A percentile compares a stretch with the other conserved stretches of the same genome.
Conservation (phyloP, 2,113 vertebrate genomes). For the Colistium nudipinnis region DNA sequence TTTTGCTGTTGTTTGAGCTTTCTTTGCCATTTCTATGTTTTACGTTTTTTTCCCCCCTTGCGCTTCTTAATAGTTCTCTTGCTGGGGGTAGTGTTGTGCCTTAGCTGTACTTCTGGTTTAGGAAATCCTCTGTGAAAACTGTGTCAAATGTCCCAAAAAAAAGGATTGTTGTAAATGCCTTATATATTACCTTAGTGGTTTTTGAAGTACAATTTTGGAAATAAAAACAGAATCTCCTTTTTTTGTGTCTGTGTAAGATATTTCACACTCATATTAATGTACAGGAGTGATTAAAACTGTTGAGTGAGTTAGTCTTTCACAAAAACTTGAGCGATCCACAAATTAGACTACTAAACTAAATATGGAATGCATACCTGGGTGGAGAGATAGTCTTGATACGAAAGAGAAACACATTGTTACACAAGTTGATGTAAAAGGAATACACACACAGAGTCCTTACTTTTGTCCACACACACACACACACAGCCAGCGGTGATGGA, state of each 20-base stretch:
- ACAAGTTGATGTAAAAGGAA: too few relatives aligned
- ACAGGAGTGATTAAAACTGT: too few relatives aligned
- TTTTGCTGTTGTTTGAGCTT: not conserved
- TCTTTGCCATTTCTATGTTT: not conserved
- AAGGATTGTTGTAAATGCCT: conserved; percentile 49
- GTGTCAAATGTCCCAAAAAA: conserved; percentile 24
- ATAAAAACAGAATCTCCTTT: conserved; percentile 49
- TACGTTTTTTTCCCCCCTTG: not conserved
- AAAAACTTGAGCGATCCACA: too few relatives aligned
- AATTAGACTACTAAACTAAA: too few relatives aligned
- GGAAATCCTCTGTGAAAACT: conserved; percentile 39
- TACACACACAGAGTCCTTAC: too few relatives aligned
- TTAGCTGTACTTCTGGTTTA: conserved; percentile 56
- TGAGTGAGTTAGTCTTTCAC: too few relatives aligned
- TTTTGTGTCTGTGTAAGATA: not conserved
- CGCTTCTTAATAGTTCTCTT: not conserved
- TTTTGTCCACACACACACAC: not conserved
- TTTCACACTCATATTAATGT: not conserved
- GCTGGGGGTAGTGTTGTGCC: conserved; percentile 56
- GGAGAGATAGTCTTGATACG: too few relatives aligned
- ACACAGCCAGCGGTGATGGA: conserved; percentile 26
- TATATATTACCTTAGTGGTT: conserved; percentile 35
- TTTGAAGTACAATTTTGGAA: conserved; percentile 46
- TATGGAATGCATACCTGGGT: too few relatives aligned
- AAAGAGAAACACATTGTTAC: too few relatives aligned